Evolutionary conservation across 2,888 invertebrate genomes (phyloP).

Genomic region (Nowickia ferox): DNA sequence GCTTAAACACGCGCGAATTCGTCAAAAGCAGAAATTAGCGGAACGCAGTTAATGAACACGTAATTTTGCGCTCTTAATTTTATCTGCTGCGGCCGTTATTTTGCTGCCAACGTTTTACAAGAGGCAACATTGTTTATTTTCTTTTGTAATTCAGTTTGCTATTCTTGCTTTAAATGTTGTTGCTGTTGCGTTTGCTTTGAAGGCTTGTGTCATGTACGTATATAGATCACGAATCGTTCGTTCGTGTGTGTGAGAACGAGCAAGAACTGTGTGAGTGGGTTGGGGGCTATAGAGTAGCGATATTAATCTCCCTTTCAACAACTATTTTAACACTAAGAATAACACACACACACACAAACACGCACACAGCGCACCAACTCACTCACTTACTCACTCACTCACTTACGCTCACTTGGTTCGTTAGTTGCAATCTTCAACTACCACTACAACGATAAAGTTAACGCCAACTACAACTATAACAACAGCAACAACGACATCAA

Average conservation of each 20-base stretch:
- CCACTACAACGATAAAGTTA: conserved; percentile 36
- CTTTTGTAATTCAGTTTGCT: neutral
- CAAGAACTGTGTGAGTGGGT: conserved; percentile 56
- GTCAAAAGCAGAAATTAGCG: conserved; percentile 48
- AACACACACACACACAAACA: neutral
- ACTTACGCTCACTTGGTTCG: conserved; percentile 19
- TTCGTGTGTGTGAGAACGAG: conserved; percentile 68
- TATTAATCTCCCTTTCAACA: conserved; percentile 56
- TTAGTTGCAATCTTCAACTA: conserved; percentile 53
- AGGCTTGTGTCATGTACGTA: conserved; percentile 47
- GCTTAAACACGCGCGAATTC: conserved; percentile 55
- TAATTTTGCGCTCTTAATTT: conserved; percentile 56
- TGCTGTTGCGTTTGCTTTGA: conserved; percentile 13
- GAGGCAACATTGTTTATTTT: conserved; percentile 58
- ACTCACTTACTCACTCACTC: conserved; percentile 11
- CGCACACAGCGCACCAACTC: neutral
- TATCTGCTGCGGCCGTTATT: conserved; percentile 65
- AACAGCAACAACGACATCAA: conserved; percentile 11
- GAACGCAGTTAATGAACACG: conserved; percentile 46
- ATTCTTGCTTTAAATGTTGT: conserved; percentile 28
- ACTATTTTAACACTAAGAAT: conserved; percentile 50
- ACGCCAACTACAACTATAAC: conserved; percentile 37
- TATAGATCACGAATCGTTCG: conserved; percentile 66
- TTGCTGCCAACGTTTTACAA: conserved; percentile 59
- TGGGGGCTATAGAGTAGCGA: conserved; percentile 48